phyloP scores from a whole-genome alignment of 2,888 invertebrate species.

The Andrena minutula region DNA sequence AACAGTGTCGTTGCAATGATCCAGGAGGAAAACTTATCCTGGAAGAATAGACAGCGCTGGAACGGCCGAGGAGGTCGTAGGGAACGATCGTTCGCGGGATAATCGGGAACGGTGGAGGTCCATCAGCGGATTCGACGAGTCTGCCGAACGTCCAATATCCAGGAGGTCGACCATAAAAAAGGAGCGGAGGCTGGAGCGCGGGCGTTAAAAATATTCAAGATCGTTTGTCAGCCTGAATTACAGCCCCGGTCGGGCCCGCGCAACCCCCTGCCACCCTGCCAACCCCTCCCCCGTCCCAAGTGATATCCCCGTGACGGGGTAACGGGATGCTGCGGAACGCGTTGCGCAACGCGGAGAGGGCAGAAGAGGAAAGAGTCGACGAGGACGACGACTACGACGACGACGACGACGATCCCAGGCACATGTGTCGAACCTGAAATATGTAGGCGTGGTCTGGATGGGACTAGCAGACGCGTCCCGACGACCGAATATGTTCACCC shows the following conservation, averaged over 20 bases:
- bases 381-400: conserved; percentile 64
- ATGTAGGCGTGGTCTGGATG: conserved; percentile 84
- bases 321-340: conserved; percentile 61
- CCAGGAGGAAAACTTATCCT: neutral
- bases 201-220: conserved; percentile 83
- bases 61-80: conserved; percentile 8
- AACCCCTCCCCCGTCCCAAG: neutral
- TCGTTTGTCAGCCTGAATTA: conserved; percentile 83
- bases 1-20: neutral
- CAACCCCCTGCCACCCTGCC: neutral
- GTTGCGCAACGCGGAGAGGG: conserved; percentile 65
- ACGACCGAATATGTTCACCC: conserved; percentile 84
- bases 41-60: neutral
- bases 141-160: conserved; percentile 76
- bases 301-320: conserved; percentile 44
- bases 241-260: conserved; percentile 43
- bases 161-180: conserved; percentile 65
- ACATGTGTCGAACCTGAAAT: conserved; percentile 85
- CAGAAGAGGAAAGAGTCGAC: conserved; percentile 52
- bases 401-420: conserved; percentile 73
- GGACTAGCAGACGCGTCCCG: conserved; percentile 83
- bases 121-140: conserved; percentile 70
- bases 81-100: conserved; percentile 47
- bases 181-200: conserved; percentile 63
- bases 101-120: conserved; percentile 55